These are phyloP conservation scores for Pemphredon lugubris DNA, from an alignment of 2,888 invertebrate species.

Conservation along the genomic window DNA sequence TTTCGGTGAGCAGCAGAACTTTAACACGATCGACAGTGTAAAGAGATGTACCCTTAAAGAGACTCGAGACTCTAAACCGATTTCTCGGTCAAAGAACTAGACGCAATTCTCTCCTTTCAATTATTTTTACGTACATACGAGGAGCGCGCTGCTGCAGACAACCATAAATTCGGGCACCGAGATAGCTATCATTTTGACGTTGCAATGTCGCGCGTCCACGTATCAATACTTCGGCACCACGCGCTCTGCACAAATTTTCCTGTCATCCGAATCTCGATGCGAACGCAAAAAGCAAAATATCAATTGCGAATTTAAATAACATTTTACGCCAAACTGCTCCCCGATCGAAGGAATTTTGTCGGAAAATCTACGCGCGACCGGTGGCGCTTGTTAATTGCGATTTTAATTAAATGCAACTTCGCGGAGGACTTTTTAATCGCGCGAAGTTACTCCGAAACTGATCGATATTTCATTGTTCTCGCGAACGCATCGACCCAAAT, in stretches of 20 bases:
- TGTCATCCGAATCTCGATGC: too few species aligned
- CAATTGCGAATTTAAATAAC: constrained; percentile 44
- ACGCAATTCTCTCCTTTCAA: background rate
- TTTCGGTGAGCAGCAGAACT: constrained; percentile 72
- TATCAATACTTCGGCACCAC: too few species aligned
- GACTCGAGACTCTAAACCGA: too few species aligned
- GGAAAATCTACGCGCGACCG: background rate
- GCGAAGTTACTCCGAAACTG: too few species aligned
- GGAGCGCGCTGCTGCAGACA: constrained; percentile 66
- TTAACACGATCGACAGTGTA: background rate
- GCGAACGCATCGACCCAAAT: background rate
- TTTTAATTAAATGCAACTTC: constrained; percentile 14
- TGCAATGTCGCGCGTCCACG: background rate
- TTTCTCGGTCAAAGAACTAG: too few species aligned
- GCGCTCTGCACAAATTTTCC: too few species aligned
- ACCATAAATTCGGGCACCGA: constrained; percentile 71
- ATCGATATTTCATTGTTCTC: too few species aligned
- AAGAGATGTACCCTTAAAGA: too few species aligned
- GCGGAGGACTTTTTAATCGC: too few species aligned
- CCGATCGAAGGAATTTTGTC: background rate
- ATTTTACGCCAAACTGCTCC: constrained; percentile 8
- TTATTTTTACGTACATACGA: constrained; percentile 64
- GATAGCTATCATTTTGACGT: constrained; percentile 63
- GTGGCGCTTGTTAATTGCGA: background rate
- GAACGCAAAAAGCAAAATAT: constrained; percentile 2